These are phyloP conservation scores for Rhodeus uyekii DNA, from an alignment of 2,797 vertebrate genomes.

Conservation along the genomic window DNA sequence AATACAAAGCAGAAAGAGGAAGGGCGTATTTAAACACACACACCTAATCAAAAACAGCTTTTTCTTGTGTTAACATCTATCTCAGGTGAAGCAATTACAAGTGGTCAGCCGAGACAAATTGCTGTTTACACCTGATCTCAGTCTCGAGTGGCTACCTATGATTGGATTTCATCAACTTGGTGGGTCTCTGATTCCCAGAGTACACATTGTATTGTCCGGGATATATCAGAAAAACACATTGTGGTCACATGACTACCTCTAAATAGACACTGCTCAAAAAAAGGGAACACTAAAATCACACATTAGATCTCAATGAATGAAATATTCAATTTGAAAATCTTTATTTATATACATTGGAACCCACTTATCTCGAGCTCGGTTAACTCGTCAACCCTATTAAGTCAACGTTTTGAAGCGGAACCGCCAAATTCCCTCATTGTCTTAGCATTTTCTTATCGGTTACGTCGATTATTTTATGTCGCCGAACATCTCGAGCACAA, in stretches of 20 bases:
- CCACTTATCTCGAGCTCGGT: too few relatives aligned
- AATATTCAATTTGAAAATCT: too few relatives aligned
- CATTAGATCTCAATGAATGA: too few relatives aligned
- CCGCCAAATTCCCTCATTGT: too few relatives aligned
- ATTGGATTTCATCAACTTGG: slow-evolving; percentile 4
- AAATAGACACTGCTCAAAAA: too few relatives aligned
- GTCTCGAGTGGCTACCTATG: slow-evolving; percentile 8
- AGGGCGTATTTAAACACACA: neutral
- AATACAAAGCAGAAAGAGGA: neutral
- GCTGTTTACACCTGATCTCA: slow-evolving; percentile 14
- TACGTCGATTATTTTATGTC: too few relatives aligned
- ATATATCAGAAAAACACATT: neutral
- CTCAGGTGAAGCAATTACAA: neutral
- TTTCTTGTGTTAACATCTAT: slow-evolving; percentile 11
- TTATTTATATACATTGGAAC: too few relatives aligned
- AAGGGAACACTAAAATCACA: too few relatives aligned
- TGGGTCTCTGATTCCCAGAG: neutral
- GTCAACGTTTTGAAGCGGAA: too few relatives aligned
- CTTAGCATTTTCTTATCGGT: too few relatives aligned
- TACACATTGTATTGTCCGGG: neutral
- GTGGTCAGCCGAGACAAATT: slow-evolving; percentile 1
- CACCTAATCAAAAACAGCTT: neutral
- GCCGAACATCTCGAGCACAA: too few relatives aligned
- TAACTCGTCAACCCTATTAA: too few relatives aligned
- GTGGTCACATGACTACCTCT: neutral